Evolutionary conservation across 2,888 invertebrate genomes (phyloP), one percentile per base, ranked within the genome.

Genomic region (Caenorhabditis angaria): DNA sequence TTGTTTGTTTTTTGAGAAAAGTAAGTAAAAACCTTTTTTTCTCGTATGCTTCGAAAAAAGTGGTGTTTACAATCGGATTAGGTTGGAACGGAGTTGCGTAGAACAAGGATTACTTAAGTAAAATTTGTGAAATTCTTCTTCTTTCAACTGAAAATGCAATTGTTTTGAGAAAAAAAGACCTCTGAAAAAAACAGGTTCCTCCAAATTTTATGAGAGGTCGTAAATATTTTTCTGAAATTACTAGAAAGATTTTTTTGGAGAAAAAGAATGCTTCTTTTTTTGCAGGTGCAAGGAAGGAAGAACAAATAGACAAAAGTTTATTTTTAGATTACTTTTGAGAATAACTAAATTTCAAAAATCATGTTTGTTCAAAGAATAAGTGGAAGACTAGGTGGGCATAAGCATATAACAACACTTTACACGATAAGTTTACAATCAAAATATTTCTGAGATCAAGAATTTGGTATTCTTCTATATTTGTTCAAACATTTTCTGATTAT

Each of bases 21-120:
- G 14, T 35, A 4, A 50, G 50, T 50, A 24, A 50, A 50, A 50
- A 41, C 2, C 18, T 18, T 5, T 41, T 41, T 41, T 18, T 41
- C 18, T 41, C 41, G 41, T 5, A 12, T 18, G 18, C 18, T 12
- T 18, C 5, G 32, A 32, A 32, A 41, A 41, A 41, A 41, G 41
- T 41, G n/a, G 41, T 41, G 41, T 41, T 41, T 41, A 41, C 41
- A 41, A 41, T 41, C 41, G 41, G 41, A 41, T 41, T 41, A 41
- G 41, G 41, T 41, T 41, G 41, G 41, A 41, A 41, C 41, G 41
- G 41, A 41, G n/a, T 41, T 41, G 41, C 14, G 41, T 41, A 41
- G 18, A 41, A 41, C 10, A 41, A 5, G 18, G 18, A 12, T 12
- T 18, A 41, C 10, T 12, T 32, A 32, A 32, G 12, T 5, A 32